Percentiles rank a stretch among this genome's conserved stretches.
phyloP scores from a whole-genome alignment of 2,797 vertebrate genomes.

The Gymnoscopelus microlampas region DNA sequence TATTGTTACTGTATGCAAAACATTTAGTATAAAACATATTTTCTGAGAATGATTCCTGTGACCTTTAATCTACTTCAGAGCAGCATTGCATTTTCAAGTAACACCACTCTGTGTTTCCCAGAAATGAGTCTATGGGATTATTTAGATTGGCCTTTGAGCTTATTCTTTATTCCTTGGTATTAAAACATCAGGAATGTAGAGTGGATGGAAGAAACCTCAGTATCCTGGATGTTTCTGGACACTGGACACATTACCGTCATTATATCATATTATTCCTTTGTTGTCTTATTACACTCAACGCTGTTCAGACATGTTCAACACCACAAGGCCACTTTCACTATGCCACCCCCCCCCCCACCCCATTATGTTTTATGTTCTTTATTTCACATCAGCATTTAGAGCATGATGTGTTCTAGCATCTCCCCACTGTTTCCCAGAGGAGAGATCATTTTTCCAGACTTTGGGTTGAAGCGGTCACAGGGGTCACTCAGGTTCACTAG shows the following conservation, averaged over 20 bases:
- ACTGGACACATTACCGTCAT: constrained; percentile 34
- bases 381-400: not conserved
- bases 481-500: constrained; percentile 35
- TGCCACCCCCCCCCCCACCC: not conserved
- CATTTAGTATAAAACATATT: constrained; percentile 9
- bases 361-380: constrained; percentile 7
- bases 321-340: constrained; percentile 14
- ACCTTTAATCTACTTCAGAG: constrained; percentile 14
- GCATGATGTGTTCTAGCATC: constrained; percentile 24
- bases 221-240: constrained; percentile 68
- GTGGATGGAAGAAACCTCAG: constrained; percentile 35
- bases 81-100: constrained; percentile 35
- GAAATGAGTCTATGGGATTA: constrained; percentile 44
- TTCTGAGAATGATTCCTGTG: constrained; percentile 37
- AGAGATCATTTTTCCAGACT: constrained; percentile 41
- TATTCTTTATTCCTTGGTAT: constrained; percentile 31
- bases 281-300: constrained; percentile 26
- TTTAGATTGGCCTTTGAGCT: constrained; percentile 47
- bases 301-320: constrained; percentile 17
- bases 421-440: constrained; percentile 16
- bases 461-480: constrained; percentile 39
- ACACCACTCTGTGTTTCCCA: constrained; percentile 43
- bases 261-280: constrained; percentile 31
- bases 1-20: not conserved
- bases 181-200: constrained; percentile 27